A percentile compares a stretch with the other conserved stretches of the same genome.
Evolutionary conservation across 2,113 vertebrate genomes (phyloP).

Genomic region (Clinocottus analis): DNA sequence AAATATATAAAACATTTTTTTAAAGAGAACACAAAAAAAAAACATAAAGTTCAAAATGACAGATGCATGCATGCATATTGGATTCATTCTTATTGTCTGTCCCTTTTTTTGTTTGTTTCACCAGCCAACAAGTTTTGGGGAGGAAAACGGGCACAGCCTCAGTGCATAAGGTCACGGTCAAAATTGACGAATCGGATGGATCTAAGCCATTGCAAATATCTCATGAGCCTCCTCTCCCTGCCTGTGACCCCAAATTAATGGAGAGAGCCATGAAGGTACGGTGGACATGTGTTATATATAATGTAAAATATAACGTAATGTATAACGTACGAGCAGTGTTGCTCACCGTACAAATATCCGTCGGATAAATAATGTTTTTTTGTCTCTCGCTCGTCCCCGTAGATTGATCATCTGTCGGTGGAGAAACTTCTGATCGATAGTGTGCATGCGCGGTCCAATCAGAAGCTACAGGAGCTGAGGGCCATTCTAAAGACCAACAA

Average conservation of each 20-base stretch:
- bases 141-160: constrained; percentile 95
- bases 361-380: neutral
- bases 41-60: neutral
- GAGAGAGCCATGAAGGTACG: constrained; percentile 95
- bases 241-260: constrained; percentile 95
- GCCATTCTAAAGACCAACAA: constrained; percentile 93
- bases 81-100: neutral
- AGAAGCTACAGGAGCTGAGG: constrained; percentile 98
- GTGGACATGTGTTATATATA: neutral
- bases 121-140: constrained; percentile 96
- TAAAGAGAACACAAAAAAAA: neutral
- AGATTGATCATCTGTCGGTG: constrained; percentile 98
- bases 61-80: neutral
- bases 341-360: neutral
- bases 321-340: too few species aligned
- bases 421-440: constrained; percentile 99
- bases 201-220: constrained; percentile 98
- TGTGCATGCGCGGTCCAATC: constrained; percentile 95
- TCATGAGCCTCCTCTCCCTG: constrained; percentile 95
- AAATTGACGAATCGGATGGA: constrained; percentile 95
- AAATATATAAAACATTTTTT: neutral
- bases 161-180: constrained; percentile 96
- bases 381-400: neutral
- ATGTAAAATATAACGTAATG: neutral
- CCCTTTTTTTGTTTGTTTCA: constrained; percentile 56